Evolutionary conservation across 2,113 vertebrate species (phyloP), one percentile per base, ranked within the genome.

Genomic region (Saccopteryx leptura): DNA sequence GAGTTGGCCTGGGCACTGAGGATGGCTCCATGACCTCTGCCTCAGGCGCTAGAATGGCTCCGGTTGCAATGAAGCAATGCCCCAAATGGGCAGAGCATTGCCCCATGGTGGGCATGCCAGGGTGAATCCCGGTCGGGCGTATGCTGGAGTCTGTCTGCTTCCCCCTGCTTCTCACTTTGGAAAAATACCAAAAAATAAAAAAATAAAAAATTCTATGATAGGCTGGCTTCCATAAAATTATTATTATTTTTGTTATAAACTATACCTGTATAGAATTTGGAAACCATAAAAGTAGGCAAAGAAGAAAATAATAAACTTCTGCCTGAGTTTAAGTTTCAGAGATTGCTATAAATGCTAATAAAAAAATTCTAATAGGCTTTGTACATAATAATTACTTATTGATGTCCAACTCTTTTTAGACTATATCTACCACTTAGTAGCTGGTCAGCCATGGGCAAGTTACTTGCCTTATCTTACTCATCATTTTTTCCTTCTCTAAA

Each of bases 171-270:
- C 39, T 39, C 39, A 39, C 39, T 39, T 39, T 39, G 39, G 39
- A 39, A 39, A 39, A 39, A 39, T 39, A 39, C 39, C 39, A 39
- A 39, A 39, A 60, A 60, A 60, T 18, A 60, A 60, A 60, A 60
- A 60, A 60, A n/a, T n/a, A n/a, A 17, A 60, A 60, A 19, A 60
- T 15, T 19, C 58, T 60, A 8, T 33, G 52, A 58, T 91, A 54
- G 79, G 4, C 28, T 92, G 21, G 33, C 88, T 84, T 94, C 74
- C 12, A 61, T 68, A 78, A 93, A 90, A 79, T 82, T 60, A 33
- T 60, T 76, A 52, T 88, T 71, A 12, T 68, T 89, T 68, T 52
- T 39, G 68, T 66, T 87, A 74, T 24, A 61, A 86, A 90, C 68
- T 82, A 56, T 17, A 31, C 71, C 76, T 48, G 4, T 39, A 76